These are phyloP conservation scores for Verasper variegatus DNA, from an alignment of 2,113 vertebrate genomes.

Conservation along the genomic window DNA sequence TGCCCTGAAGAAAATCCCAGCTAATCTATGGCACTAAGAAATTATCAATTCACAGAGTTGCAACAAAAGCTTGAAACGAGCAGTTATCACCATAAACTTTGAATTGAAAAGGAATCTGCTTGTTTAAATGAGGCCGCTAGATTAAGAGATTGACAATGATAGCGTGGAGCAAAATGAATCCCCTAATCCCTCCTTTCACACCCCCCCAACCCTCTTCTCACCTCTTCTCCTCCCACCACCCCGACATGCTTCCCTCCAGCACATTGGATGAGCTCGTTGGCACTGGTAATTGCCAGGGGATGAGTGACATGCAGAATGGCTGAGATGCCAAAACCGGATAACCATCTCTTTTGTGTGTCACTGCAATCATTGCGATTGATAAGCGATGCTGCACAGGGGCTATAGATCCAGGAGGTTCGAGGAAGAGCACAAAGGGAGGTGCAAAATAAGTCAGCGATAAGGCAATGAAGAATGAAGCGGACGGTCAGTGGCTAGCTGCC, in stretches of 20 bases:
- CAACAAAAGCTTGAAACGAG: slow-evolving; percentile 27
- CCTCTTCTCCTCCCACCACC: slow-evolving; percentile 44
- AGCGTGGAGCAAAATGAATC: slow-evolving; percentile 50
- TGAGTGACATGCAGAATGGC: slow-evolving; percentile 66
- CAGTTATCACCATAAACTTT: slow-evolving; percentile 8
- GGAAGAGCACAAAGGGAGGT: slow-evolving; percentile 36
- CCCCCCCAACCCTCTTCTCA: slow-evolving; percentile 50
- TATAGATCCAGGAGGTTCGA: slow-evolving; percentile 22
- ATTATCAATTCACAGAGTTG: slow-evolving; percentile 27
- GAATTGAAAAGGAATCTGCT: slow-evolving; percentile 13
- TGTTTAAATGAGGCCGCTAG: slow-evolving; percentile 30
- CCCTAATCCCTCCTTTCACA: slow-evolving; percentile 67
- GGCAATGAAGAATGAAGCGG: slow-evolving; percentile 14
- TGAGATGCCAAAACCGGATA: slow-evolving; percentile 59
- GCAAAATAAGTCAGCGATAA: slow-evolving; percentile 46
- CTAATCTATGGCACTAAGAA: slow-evolving; percentile 31
- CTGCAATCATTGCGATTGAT: slow-evolving; percentile 39
- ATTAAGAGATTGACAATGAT: slow-evolving; percentile 48
- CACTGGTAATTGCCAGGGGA: slow-evolving; percentile 67
- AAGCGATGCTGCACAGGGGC: slow-evolving; percentile 2
- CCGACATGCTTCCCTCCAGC: slow-evolving; percentile 37
- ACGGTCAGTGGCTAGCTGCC: background rate
- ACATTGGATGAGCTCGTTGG: slow-evolving; percentile 55
- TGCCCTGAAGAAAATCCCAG: slow-evolving; percentile 43
- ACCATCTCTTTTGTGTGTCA: slow-evolving; percentile 52